phyloP scores from a whole-genome alignment of 2,113 vertebrate genomes.

The Triplophysa siluroides region DNA sequence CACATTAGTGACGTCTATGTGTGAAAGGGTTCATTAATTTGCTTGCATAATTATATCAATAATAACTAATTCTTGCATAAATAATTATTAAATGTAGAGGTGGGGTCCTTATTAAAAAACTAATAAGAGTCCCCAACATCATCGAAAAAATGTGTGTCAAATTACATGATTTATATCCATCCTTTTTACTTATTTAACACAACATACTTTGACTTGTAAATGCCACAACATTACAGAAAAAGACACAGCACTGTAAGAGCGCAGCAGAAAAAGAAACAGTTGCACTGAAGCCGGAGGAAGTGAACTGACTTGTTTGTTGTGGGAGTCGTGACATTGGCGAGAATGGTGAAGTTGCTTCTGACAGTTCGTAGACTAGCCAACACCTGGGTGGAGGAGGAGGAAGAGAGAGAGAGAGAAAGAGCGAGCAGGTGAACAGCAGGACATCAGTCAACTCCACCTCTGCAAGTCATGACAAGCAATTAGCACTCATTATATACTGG shows the following conservation, averaged over 20 bases:
- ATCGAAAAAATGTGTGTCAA: neutral
- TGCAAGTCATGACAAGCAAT: slow-evolving; percentile 52
- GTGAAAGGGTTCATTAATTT: no score
- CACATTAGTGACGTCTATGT: no score
- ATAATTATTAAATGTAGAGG: no score
- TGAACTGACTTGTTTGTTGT: slow-evolving; percentile 91
- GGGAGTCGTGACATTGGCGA: slow-evolving; percentile 88
- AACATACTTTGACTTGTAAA: neutral
- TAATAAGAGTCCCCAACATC: neutral
- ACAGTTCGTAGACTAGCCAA: slow-evolving; percentile 92
- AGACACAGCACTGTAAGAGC: slow-evolving; percentile 14
- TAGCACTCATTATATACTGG: slow-evolving; percentile 42
- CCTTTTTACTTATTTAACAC: no score
- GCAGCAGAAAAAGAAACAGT: slow-evolving; percentile 40
- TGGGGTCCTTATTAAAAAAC: no score
- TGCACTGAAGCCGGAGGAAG: slow-evolving; percentile 56
- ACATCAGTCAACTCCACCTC: slow-evolving; percentile 52
- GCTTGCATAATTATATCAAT: no score
- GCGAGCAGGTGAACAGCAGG: slow-evolving; percentile 51
- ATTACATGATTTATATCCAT: no score
- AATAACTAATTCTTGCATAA: no score
- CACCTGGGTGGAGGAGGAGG: slow-evolving; percentile 74
- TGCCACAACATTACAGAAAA: neutral
- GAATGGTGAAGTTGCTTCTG: slow-evolving; percentile 93
- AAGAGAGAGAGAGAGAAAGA: neutral